Evolutionary conservation across 2,888 invertebrate species (phyloP).

Genomic region (Hartigia nigra): DNA sequence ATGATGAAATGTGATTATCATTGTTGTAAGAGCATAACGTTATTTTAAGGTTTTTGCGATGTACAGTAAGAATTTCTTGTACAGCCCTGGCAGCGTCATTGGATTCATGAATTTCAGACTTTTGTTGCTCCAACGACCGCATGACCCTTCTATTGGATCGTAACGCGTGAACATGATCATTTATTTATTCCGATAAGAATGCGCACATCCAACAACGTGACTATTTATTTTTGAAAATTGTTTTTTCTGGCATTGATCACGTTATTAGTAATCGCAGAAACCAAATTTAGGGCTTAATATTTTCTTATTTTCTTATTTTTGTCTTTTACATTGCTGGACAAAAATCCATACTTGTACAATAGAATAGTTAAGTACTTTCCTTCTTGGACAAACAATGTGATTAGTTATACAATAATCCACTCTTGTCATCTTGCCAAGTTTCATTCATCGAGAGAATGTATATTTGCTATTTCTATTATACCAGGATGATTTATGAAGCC

Average conservation of each 20-base stretch:
- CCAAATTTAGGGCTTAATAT: background rate
- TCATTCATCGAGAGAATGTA: background rate
- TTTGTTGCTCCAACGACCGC: background rate
- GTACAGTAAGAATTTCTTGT: background rate
- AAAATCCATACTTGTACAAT: background rate
- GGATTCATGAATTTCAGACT: background rate
- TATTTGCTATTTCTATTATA: background rate
- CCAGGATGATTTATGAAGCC: background rate
- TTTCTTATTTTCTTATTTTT: background rate
- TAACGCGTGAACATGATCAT: background rate
- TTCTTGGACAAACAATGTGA: background rate
- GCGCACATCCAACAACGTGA: background rate
- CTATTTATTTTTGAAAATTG: background rate
- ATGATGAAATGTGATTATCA: background rate
- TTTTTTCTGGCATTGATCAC: background rate
- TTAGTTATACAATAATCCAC: background rate
- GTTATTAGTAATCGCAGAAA: background rate
- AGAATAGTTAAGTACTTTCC: background rate
- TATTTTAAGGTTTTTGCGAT: background rate
- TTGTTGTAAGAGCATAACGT: background rate
- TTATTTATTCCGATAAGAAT: background rate
- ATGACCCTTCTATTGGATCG: background rate
- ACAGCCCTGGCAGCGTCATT: background rate
- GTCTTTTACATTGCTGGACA: background rate
- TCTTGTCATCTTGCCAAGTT: background rate